These are phyloP conservation scores for Fistularia commersonii DNA, from an alignment of 2,797 vertebrate species.

Conservation along the genomic window DNA sequence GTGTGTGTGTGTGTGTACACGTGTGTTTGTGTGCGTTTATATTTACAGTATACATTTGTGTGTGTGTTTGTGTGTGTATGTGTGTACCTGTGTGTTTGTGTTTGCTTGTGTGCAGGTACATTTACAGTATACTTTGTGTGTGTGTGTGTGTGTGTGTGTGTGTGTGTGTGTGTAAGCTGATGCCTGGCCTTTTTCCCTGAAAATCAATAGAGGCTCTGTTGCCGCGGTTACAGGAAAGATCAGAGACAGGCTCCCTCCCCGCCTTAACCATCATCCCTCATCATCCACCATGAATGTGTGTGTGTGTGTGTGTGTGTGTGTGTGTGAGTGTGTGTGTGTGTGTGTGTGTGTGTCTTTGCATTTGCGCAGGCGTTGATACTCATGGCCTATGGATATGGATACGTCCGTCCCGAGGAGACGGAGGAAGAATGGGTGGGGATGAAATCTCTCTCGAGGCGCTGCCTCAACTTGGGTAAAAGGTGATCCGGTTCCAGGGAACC, in stretches of 20 bases:
- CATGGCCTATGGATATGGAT: neutral
- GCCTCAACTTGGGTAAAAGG: conserved; percentile 43
- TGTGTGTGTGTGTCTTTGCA: conserved; percentile 7
- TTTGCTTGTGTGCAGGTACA: no score
- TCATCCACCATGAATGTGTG: conserved; percentile 49
- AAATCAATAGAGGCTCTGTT: conserved; percentile 79
- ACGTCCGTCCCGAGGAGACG: neutral
- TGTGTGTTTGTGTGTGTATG: no score
- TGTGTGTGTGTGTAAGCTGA: conserved; percentile 48
- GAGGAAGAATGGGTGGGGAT: conserved; percentile 15
- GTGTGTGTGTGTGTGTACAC: no score
- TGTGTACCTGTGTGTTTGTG: no score
- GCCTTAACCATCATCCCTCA: conserved; percentile 64
- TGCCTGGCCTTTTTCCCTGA: conserved; percentile 62
- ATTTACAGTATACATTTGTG: no score
- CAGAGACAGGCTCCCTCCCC: conserved; percentile 72
- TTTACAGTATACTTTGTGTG: no score
- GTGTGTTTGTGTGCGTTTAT: no score
- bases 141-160: conserved; percentile 25
- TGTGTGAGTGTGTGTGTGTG: conserved; percentile 6
- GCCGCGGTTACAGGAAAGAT: conserved; percentile 72
- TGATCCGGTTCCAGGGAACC: no score
- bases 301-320: conserved; percentile 5
- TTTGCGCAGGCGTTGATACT: neutral
- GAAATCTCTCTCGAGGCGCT: conserved; percentile 43